Base-by-base conservation (phyloP, 2,797 vertebrate genomes). In the Helostoma temminkii region DNA sequence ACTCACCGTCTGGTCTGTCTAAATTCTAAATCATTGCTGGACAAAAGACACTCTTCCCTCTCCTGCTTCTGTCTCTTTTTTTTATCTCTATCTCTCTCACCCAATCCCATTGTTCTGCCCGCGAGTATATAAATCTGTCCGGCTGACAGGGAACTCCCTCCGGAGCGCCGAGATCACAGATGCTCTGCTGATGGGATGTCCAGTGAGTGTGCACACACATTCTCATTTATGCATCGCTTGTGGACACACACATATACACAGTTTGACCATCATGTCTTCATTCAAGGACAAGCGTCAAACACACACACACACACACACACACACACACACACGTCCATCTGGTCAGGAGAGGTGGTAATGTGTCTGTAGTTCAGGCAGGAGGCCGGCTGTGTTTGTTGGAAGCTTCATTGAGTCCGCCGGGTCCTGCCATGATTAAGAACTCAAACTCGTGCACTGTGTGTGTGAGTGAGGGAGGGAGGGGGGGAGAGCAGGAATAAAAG, bases 21-120 rank as follows among this genome's bases (percentile, higher is more conserved):
- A 91, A 93, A 89, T 94, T 95, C 95, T 95, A 96, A 95, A 96
- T 97, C 94, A 95, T 93, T 93, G 94, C 94, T 87, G 91, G 93
- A 94, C 94, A 94, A 95, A 88, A 89, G 93, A 94, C 93, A 83
- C 91, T 93, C 93, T 92, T 93, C 93, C 93, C 93, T 19, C 57
- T 48, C 43, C 25, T 28, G 18, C 32, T 15, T 24, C 16, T 5
- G 3, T 19, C 25, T 34, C 47, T 18, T 52, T 28, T 26, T 36
- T 60, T 41, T 5, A 1, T 60, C 39, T 77, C 25, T 6, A 18
- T 53, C 26, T 57, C 70, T 59, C 76, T 68, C 53, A n/a, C 37
- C 50, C 43, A 0, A 1, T 63, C 19, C 45, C 21, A 48, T 66
- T 73, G 71, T 74, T 70, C 48, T 49, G 43, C 55, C 50, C 24